phyloP scores from a whole-genome alignment of 2,888 invertebrate genomes.

The Malthinus flaveolus region DNA sequence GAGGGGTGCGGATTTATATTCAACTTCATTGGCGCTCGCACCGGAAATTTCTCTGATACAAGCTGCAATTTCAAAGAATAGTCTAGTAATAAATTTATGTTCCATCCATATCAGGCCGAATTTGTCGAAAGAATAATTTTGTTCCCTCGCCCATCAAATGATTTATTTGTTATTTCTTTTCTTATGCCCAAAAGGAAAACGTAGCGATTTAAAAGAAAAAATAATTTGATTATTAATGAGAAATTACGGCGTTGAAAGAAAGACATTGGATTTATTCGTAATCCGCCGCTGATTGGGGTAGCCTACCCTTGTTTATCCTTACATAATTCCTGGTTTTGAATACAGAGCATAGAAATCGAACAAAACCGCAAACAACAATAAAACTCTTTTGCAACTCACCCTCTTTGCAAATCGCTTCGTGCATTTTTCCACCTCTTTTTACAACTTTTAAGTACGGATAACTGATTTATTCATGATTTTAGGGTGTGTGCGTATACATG shows the following conservation, averaged over 20 bases:
- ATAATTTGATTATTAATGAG: not conserved
- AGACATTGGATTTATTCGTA: not conserved
- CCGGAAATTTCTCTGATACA: not conserved
- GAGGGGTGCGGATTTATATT: constrained; percentile 4
- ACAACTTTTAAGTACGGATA: not conserved
- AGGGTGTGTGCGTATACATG: no score
- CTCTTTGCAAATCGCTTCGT: constrained; percentile 1
- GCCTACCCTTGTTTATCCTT: constrained; percentile 2
- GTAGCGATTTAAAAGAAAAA: not conserved
- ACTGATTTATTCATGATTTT: not conserved
- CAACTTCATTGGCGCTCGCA: not conserved
- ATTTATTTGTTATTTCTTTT: no score
- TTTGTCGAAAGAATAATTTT: not conserved
- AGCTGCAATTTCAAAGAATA: not conserved
- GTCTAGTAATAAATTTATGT: not conserved
- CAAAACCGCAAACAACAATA: constrained; percentile 18
- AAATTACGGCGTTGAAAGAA: not conserved
- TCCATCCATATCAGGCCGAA: not conserved
- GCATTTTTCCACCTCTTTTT: not conserved
- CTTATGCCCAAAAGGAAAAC: no score
- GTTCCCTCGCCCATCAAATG: no score
- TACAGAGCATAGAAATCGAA: constrained; percentile 9
- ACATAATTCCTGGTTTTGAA: constrained; percentile 4
- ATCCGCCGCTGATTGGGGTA: constrained; percentile 2
- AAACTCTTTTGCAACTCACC: constrained; percentile 15